Evolutionary conservation across 2,113 vertebrate genomes (phyloP).

Genomic region (Phasianus colchicus): DNA sequence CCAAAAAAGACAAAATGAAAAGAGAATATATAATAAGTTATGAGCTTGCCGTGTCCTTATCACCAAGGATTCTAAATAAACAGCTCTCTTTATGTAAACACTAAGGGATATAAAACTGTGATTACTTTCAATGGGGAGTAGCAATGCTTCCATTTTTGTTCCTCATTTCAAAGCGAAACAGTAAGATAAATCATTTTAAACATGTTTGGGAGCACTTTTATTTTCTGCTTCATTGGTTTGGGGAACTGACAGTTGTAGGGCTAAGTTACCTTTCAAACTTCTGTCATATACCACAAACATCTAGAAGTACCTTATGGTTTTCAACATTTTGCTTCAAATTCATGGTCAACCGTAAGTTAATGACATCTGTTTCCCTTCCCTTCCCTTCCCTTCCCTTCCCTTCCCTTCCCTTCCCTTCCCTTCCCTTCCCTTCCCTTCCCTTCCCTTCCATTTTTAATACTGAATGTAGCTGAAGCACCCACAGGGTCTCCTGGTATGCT

Average conservation of each 20-base stretch:
- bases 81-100: slow-evolving; percentile 86
- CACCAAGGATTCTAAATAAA: slow-evolving; percentile 85
- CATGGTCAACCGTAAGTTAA: neutral
- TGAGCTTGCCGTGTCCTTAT: slow-evolving; percentile 76
- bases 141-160: slow-evolving; percentile 74
- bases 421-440: too few relatives aligned
- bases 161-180: slow-evolving; percentile 72
- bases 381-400: neutral
- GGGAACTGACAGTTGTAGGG: neutral
- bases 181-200: slow-evolving; percentile 75
- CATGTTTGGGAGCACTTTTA: slow-evolving; percentile 4
- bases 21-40: slow-evolving; percentile 86
- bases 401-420: neutral
- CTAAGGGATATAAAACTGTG: slow-evolving; percentile 79
- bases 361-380: neutral
- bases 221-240: slow-evolving; percentile 52
- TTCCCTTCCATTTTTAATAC: neutral
- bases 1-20: slow-evolving; percentile 82
- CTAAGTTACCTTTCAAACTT: neutral
- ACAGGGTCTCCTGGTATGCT: neutral
- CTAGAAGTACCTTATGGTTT: slow-evolving; percentile 14
- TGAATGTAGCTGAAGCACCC: neutral
- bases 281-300: neutral
- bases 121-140: slow-evolving; percentile 84
- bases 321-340: slow-evolving; percentile 12